Conservation (phyloP, 1,140 invertebrate species). For the Limonius californicus region DNA sequence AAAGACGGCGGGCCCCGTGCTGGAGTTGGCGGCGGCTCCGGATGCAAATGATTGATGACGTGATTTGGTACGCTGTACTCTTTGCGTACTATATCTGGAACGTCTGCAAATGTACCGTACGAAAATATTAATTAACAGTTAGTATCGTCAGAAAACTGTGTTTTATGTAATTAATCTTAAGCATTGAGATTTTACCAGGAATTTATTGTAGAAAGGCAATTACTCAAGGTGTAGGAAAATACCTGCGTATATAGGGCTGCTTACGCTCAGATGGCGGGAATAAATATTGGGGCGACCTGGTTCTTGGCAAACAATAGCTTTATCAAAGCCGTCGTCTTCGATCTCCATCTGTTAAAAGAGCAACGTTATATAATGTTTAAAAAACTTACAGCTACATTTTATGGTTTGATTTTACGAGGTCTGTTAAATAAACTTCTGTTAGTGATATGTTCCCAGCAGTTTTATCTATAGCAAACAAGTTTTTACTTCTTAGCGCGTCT, state of each 20-base stretch:
- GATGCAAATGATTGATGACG: not conserved
- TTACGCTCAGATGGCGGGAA: slow-evolving; percentile 47
- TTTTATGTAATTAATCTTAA: not conserved
- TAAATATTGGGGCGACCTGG: slow-evolving; percentile 51
- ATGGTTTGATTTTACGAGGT: too few species aligned
- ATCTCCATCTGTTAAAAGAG: slow-evolving; percentile 44
- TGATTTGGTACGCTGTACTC: slow-evolving; percentile 48
- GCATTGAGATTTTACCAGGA: not conserved
- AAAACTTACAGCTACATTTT: too few species aligned
- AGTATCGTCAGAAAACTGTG: too few species aligned
- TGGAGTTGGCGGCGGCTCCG: slow-evolving; percentile 34
- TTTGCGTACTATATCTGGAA: slow-evolving; percentile 56
- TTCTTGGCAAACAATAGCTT: slow-evolving; percentile 51
- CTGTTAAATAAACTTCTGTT: too few species aligned
- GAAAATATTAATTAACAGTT: too few species aligned
- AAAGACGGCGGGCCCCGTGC: slow-evolving; percentile 43
- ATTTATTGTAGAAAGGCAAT: too few species aligned
- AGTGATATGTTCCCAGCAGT: too few species aligned
- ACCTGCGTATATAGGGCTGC: slow-evolving; percentile 49
- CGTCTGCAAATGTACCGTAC: slow-evolving; percentile 49
- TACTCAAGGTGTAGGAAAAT: slow-evolving; percentile 15
- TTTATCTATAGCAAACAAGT: too few species aligned
- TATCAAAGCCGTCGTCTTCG: slow-evolving; percentile 47
- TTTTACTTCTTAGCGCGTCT: too few species aligned
- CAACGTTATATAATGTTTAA: too few species aligned